Evolutionary conservation across 2,113 vertebrate genomes (phyloP).

Genomic region (Vombatus ursinus): DNA sequence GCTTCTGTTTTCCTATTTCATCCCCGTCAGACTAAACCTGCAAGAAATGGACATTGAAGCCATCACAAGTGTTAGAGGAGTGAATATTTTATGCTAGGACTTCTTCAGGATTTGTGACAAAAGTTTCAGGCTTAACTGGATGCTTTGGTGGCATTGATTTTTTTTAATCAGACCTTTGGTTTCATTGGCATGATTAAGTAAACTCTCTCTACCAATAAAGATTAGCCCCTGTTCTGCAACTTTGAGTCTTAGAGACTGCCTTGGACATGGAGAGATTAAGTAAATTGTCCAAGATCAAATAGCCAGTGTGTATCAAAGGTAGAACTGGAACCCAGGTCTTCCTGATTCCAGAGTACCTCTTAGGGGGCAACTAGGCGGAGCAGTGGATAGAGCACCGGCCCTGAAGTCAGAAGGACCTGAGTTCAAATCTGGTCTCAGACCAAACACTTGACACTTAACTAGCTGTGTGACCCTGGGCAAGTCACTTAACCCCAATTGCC

Average conservation of each 20-base stretch:
- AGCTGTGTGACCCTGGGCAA: too few relatives aligned
- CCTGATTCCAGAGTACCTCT: not conserved
- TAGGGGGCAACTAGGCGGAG: not conserved
- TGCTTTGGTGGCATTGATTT: not conserved
- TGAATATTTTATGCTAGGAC: not conserved
- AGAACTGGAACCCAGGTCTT: too few relatives aligned
- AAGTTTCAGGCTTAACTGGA: not conserved
- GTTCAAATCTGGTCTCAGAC: too few relatives aligned
- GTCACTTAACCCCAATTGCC: too few relatives aligned
- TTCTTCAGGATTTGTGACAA: not conserved
- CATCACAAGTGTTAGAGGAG: constrained; percentile 9
- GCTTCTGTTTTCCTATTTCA: constrained; percentile 2
- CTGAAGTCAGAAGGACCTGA: too few relatives aligned
- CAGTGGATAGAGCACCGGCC: too few relatives aligned
- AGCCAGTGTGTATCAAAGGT: too few relatives aligned
- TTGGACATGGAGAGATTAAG: not conserved
- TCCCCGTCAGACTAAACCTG: not conserved
- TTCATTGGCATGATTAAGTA: not conserved
- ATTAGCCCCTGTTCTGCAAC: not conserved
- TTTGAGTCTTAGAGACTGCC: not conserved
- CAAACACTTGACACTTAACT: too few relatives aligned
- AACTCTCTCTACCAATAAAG: not conserved
- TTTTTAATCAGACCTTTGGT: not conserved
- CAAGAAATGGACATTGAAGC: not conserved
- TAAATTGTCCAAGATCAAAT: not conserved